phyloP scores from a whole-genome alignment of 2,888 invertebrate genomes.

The Bruchidius siliquastri region DNA sequence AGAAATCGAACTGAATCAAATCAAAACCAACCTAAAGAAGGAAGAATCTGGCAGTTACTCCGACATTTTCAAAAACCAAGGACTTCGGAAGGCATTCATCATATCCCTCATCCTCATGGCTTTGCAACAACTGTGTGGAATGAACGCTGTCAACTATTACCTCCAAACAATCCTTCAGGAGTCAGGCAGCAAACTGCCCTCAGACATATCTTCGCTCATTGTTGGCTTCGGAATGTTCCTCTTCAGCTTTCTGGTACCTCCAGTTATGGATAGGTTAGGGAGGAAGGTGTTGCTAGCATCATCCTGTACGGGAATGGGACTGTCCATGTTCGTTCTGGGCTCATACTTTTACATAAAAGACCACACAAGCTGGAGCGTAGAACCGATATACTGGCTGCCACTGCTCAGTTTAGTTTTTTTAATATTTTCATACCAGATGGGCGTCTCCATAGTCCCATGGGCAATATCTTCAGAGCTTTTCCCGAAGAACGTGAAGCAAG shows the following conservation, averaged over 20 bases:
- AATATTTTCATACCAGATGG: slow-evolving; percentile 55
- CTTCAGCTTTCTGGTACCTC: slow-evolving; percentile 65
- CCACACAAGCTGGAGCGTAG: slow-evolving; percentile 45
- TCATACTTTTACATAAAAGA: slow-evolving; percentile 48
- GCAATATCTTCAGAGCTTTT: slow-evolving; percentile 75
- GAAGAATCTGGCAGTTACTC: slow-evolving; percentile 50
- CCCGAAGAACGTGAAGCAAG: slow-evolving; percentile 69
- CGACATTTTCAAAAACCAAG: slow-evolving; percentile 52
- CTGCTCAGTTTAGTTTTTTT: slow-evolving; percentile 66
- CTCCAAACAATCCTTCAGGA: slow-evolving; percentile 64
- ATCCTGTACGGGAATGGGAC: slow-evolving; percentile 61
- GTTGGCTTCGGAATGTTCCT: slow-evolving; percentile 69
- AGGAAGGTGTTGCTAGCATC: slow-evolving; percentile 64
- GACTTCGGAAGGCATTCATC: slow-evolving; percentile 72
- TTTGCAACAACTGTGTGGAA: slow-evolving; percentile 69
- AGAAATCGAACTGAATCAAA: slow-evolving; percentile 51
- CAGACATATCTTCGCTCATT: slow-evolving; percentile 67
- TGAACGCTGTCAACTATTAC: slow-evolving; percentile 44
- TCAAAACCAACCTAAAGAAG: slow-evolving; percentile 18
- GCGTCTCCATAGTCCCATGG: slow-evolving; percentile 75
- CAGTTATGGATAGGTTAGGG: slow-evolving; percentile 74
- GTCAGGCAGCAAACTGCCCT: slow-evolving; percentile 58
- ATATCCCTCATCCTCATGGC: slow-evolving; percentile 53
- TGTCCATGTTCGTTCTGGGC: slow-evolving; percentile 57
- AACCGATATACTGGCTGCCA: slow-evolving; percentile 62